Percentiles rank a stretch among this genome's conserved stretches.
phyloP scores from a whole-genome alignment of 2,888 invertebrate species.

The Volucella zonaria region DNA sequence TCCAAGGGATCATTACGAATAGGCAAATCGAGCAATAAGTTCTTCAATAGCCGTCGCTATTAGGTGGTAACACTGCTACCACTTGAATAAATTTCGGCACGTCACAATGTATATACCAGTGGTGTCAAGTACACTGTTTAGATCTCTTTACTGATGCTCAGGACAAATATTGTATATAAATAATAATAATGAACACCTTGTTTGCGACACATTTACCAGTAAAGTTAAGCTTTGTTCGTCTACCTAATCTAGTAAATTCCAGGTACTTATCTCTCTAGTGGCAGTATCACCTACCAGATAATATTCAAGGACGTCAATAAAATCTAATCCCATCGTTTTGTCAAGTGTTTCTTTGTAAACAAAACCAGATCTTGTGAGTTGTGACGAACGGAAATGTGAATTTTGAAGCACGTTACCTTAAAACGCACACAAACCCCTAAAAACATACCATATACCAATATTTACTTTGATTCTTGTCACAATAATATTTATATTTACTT shows the following conservation, averaged over 20 bases:
- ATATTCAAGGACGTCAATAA: slow-evolving; percentile 47
- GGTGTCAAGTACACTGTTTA: too few relatives aligned
- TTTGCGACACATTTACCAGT: too few relatives aligned
- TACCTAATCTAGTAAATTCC: slow-evolving; percentile 22
- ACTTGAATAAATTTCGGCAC: too few relatives aligned
- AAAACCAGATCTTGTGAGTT: slow-evolving; percentile 16
- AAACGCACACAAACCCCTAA: slow-evolving; percentile 14
- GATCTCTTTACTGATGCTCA: too few relatives aligned
- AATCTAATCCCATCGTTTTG: slow-evolving; percentile 21
- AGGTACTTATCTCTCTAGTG: slow-evolving; percentile 34
- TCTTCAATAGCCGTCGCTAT: too few relatives aligned
- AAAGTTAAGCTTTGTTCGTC: too few relatives aligned
- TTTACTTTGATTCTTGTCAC: background rate
- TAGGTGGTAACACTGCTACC: too few relatives aligned
- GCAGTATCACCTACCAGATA: slow-evolving; percentile 24
- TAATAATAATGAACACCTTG: too few relatives aligned
- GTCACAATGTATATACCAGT: too few relatives aligned
- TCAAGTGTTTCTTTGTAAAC: slow-evolving; percentile 16
- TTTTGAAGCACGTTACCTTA: slow-evolving; percentile 26
- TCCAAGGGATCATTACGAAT: too few relatives aligned
- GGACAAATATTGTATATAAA: too few relatives aligned
- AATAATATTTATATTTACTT: slow-evolving; percentile 17
- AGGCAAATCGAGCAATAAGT: too few relatives aligned
- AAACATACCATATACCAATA: background rate
- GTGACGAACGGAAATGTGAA: slow-evolving; percentile 24